These are phyloP conservation scores for Urophycis tenuis DNA, from an alignment of 2,797 vertebrate species.

Conservation along the genomic window DNA sequence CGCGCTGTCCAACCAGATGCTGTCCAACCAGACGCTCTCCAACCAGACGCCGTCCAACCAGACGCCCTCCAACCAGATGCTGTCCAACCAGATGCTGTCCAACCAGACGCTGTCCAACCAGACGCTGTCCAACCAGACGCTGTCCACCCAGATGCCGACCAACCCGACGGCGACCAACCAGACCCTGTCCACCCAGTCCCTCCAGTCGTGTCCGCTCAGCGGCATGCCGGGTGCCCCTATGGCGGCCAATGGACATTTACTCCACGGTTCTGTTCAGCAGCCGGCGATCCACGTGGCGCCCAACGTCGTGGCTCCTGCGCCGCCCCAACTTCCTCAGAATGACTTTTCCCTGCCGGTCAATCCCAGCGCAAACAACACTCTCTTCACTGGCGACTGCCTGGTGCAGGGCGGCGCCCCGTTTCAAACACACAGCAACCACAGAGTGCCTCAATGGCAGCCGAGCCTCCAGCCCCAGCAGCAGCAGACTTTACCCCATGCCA, in stretches of 20 bases:
- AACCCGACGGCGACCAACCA: slow-evolving; percentile 21
- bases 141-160: not conserved
- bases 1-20: slow-evolving; percentile 3
- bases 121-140: not conserved
- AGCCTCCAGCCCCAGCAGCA: slow-evolving; percentile 30
- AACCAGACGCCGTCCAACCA: slow-evolving; percentile 19
- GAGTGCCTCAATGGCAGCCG: slow-evolving; percentile 40
- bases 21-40: slow-evolving; percentile 15
- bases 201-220: slow-evolving; percentile 26
- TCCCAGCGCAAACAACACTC: slow-evolving; percentile 13
- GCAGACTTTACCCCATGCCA: slow-evolving; percentile 32
- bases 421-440: slow-evolving; percentile 20
- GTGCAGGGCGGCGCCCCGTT: slow-evolving; percentile 27
- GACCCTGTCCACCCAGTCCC: slow-evolving; percentile 19
- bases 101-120: slow-evolving; percentile 19
- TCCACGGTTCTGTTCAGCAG: slow-evolving; percentile 24
- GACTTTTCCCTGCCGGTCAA: slow-evolving; percentile 31
- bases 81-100: slow-evolving; percentile 16
- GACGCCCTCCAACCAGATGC: slow-evolving; percentile 4
- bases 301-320: slow-evolving; percentile 25
- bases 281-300: slow-evolving; percentile 19
- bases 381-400: slow-evolving; percentile 26
- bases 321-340: slow-evolving; percentile 44
- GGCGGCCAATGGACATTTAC: slow-evolving; percentile 25
- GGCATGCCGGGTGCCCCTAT: slow-evolving; percentile 20